Evolutionary conservation across 2,888 invertebrate species (phyloP), one percentile per base, ranked within the genome.

Genomic region (Gibbula magus): DNA sequence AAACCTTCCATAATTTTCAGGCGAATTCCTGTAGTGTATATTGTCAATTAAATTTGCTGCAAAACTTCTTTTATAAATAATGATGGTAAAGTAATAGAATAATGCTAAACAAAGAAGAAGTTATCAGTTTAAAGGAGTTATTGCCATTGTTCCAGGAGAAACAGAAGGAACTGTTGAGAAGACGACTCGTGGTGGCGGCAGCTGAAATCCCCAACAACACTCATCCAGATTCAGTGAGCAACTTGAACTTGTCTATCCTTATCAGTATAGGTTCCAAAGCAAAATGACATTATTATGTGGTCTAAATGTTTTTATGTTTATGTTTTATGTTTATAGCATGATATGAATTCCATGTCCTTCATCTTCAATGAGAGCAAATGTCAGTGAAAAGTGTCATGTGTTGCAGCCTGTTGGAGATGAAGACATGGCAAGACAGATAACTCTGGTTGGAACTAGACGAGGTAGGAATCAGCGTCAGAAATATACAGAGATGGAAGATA

Each of bases 161-260:
- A 20, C 54, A 78, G 51, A 84, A 83, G 51, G 56, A 81, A 29
- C 67, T 3, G 16, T 18, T 84, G 1, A 75, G 79, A 85, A 87
- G 93, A 25, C 89, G 94, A 80, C 92, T 96, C 20, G 90, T 93
- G 5, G 90, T 92, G 70, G 96, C 96, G 92, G 92, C 96, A n/a
- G 91, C 93, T 77, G 95, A 94, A 92, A 94, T 97, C 84, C 97
- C 97, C 0, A 97, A 97, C 92, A 93, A 91, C 86, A 96, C 96
- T 5, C 96, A 97, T 92, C 96, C 96, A 0, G 91, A 93, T 10
- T 94, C 96, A 0, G 88, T 93, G 54, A 83, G 82, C 78, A 29
- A 51, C 52, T 25, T 77, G 22, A 20, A 52, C 76, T 75, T 32
- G 20, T 35, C 70, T 76, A 18, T 51, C n/a, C 5, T 35, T 25